A percentile compares a stretch with the other conserved stretches of the same genome.
Conservation (phyloP, 2,797 vertebrate species). For the Apodemus agrarius region DNA sequence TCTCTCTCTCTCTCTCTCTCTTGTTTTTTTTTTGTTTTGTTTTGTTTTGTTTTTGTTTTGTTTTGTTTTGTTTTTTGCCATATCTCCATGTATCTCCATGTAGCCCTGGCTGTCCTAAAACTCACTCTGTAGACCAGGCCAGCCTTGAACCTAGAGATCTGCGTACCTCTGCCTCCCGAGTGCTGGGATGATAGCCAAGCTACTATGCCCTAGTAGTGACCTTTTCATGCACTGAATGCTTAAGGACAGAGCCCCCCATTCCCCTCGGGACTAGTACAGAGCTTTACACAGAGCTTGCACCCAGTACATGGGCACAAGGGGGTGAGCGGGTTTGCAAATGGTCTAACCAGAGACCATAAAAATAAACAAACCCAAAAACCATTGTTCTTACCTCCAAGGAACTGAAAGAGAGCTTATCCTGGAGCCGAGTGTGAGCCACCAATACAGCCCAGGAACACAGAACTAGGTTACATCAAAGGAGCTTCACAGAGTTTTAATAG, state of each 20-base stretch:
- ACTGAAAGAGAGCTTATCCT: not conserved
- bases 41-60: too few species aligned
- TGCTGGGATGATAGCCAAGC: too few species aligned
- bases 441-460: not conserved
- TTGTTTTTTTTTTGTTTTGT: too few species aligned
- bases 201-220: too few species aligned
- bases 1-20: too few species aligned
- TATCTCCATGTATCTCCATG: not conserved
- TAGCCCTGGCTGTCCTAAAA: not conserved
- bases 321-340: not conserved
- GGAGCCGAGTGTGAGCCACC: not conserved
- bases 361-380: too few species aligned
- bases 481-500: not conserved
- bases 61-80: too few species aligned
- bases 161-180: too few species aligned
- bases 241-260: not conserved
- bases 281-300: not conserved
- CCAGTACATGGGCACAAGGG: not conserved
- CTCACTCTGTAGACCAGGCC: not conserved
- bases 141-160: too few species aligned
- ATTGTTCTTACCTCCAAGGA: not conserved
- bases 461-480: not conserved
- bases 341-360: not conserved
- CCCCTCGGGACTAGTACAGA: not conserved
- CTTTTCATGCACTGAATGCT: not conserved